These are phyloP conservation scores for Psephotus haematonotus DNA, from an alignment of 2,113 vertebrate genomes.

Conservation along the genomic window DNA sequence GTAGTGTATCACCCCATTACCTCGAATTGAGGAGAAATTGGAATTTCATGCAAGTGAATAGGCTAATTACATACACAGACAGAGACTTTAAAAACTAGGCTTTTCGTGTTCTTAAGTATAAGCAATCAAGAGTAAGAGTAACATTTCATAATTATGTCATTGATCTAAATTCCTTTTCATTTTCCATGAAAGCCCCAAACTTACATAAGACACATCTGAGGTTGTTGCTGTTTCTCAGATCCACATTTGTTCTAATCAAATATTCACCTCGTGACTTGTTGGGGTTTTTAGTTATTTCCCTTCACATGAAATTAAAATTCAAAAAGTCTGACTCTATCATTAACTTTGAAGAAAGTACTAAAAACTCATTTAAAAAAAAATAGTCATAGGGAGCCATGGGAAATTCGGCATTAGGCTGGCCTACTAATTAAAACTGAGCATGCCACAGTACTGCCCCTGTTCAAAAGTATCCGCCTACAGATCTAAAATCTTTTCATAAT, in stretches of 20 bases:
- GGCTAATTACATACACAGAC: constrained; percentile 47
- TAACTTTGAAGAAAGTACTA: constrained; percentile 45
- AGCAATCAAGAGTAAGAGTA: constrained; percentile 50
- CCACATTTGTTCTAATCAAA: background rate
- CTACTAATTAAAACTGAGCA: constrained; percentile 70
- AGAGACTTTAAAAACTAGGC: background rate
- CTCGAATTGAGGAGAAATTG: background rate
- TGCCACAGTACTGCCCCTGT: constrained; percentile 23
- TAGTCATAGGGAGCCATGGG: constrained; percentile 19
- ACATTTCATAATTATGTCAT: constrained; percentile 23
- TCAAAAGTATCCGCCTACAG: constrained; percentile 40
- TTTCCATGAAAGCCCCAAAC: background rate
- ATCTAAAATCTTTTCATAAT: constrained; percentile 30
- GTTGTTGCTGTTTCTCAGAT: background rate
- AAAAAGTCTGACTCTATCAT: background rate
- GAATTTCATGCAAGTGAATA: constrained; percentile 20
- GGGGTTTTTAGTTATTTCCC: background rate
- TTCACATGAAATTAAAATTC: constrained; percentile 16
- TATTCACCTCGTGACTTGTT: background rate
- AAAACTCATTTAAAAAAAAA: background rate
- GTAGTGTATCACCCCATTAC: background rate
- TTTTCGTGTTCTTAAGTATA: constrained; percentile 39
- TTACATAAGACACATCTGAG: background rate
- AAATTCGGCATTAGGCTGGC: constrained; percentile 1
- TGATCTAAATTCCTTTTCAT: constrained; percentile 23